A percentile compares a stretch with the other conserved stretches of the same genome.
These are phyloP conservation scores for Macrotus californicus DNA, from an alignment of 2,113 vertebrate species.

Conservation along the genomic window DNA sequence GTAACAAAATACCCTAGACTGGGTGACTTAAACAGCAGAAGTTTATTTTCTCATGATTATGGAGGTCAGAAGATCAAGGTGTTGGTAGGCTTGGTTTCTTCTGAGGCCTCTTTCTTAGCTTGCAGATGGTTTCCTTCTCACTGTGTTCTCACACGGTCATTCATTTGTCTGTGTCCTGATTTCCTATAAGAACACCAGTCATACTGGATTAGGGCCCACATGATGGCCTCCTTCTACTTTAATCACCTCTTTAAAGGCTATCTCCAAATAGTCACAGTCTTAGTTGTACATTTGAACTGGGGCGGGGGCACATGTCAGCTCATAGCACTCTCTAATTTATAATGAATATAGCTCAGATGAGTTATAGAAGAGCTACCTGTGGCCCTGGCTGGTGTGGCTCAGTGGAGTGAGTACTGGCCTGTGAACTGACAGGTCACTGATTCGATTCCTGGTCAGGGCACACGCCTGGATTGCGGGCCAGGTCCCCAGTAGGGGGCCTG, in stretches of 20 bases:
- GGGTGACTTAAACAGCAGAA: background rate
- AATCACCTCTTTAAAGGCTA: background rate
- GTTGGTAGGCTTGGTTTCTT: background rate
- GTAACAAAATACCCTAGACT: background rate
- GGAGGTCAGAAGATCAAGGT: background rate
- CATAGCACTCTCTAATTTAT: background rate
- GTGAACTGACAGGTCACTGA: too few relatives aligned
- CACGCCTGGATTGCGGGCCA: too few relatives aligned
- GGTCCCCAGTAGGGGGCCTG: too few relatives aligned
- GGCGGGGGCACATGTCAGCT: background rate
- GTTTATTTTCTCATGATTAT: background rate
- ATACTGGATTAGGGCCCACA: background rate
- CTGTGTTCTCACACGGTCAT: background rate
- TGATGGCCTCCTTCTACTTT: background rate
- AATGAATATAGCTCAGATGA: background rate
- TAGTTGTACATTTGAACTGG: background rate
- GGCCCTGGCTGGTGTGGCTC: too few relatives aligned
- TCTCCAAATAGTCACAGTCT: background rate
- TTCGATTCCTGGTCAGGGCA: too few relatives aligned
- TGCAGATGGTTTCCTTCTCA: background rate
- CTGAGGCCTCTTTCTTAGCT: background rate
- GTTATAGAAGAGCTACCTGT: background rate
- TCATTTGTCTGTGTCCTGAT: background rate
- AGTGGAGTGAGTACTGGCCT: too few relatives aligned
- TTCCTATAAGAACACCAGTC: background rate